Base-by-base conservation (phyloP, 1,140 invertebrate genomes). In the Parapsyche elsis region DNA sequence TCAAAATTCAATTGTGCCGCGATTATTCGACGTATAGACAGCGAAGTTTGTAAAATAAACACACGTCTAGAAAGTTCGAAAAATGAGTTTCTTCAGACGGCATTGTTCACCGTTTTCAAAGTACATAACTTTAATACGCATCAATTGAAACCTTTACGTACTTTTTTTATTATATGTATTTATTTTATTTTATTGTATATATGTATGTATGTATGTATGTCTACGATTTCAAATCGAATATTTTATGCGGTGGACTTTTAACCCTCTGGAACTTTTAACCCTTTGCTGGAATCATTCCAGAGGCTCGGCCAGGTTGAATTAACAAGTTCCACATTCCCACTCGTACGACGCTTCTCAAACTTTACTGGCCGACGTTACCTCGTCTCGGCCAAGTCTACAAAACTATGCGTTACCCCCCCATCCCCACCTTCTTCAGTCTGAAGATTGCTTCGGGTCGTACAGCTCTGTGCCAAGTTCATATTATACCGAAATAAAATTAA, bases 331-430 rank as follows among this genome's bases (percentile, higher is more conserved):
- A 38, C 67, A 71, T 71, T 71, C 67, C 26, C 23, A 10, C 5
- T 26, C 67, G 67, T 7, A 71, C 67, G 14, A n/a, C 0, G 67
- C 12, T 21, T 71, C 24, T 7, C 67, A 61, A 61, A 61, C 16
- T 61, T 61, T 23, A 61, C 49, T n/a, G 49, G 16, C 49, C 2
- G 49, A n/a, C 16, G 12, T 53, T n/a, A n/a, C 49, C 16, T 53
- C 49, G 16, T 53, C 16, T 19, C 57, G 57, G 10, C 16, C 16
- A 71, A 67, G 61, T 21, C 21, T 71, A 14, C 67, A 38, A 73
- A 46, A 73, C 71, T 73, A 73, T 73, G 71, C 71, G 21, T 26
- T n/a, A n/a, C n/a, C n/a, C n/a, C n/a, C n/a, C n/a, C n/a, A n/a
- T n/a, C n/a, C n/a, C n/a, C n/a, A n/a, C n/a, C n/a, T n/a, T n/a